These are phyloP conservation scores for Parasteatoda tepidariorum DNA, from an alignment of 1,140 invertebrate genomes.

Conservation along the genomic window DNA sequence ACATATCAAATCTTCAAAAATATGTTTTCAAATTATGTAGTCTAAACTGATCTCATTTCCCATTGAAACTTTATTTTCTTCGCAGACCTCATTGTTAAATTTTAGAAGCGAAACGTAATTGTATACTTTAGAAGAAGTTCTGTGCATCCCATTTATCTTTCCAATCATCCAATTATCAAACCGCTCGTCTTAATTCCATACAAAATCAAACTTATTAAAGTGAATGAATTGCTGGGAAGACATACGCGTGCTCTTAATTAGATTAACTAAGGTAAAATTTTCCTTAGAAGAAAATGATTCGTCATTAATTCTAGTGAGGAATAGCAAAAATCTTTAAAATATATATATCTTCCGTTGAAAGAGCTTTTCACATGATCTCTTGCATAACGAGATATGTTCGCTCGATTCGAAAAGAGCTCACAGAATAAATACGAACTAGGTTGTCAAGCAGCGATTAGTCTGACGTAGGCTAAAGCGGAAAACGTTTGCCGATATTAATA, in stretches of 20 bases:
- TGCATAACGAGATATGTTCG: not conserved
- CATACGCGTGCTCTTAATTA: constrained; percentile 14
- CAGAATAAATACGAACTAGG: constrained; percentile 29
- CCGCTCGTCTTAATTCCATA: not conserved
- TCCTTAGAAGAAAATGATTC: constrained; percentile 1
- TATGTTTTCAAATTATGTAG: not conserved
- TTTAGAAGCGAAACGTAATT: not conserved
- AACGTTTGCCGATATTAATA: constrained; percentile 48
- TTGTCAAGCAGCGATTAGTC: constrained; percentile 42
- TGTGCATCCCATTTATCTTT: not conserved
- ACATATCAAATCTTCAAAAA: no score
- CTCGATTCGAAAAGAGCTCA: not conserved
- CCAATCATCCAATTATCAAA: constrained; percentile 36
- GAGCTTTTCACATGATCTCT: not conserved
- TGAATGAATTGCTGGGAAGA: not conserved
- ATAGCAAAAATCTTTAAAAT: not conserved
- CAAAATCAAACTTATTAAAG: constrained; percentile 27
- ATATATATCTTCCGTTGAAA: not conserved
- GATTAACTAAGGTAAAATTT: constrained; percentile 37
- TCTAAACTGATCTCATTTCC: not conserved
- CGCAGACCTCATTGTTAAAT: not conserved
- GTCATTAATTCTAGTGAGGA: constrained; percentile 14
- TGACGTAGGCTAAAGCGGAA: constrained; percentile 45
- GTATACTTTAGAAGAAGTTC: not conserved
- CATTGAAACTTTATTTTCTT: not conserved